Percentiles rank a stretch among this genome's conserved stretches.
phyloP scores from a whole-genome alignment of 2,113 vertebrate genomes.

The Neopipo cinnamomea region DNA sequence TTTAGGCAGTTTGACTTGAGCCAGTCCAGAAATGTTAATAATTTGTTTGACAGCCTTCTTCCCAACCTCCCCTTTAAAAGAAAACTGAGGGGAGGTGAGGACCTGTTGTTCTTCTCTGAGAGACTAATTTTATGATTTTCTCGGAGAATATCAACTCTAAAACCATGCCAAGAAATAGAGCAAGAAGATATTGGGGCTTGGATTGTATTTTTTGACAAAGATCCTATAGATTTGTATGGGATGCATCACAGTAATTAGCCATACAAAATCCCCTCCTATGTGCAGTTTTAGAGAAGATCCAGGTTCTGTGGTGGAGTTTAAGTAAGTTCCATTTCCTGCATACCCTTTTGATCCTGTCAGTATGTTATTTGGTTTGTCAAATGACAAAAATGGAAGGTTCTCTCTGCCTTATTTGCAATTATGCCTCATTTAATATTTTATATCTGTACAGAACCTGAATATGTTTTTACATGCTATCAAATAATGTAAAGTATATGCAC shows the following conservation, averaged over 20 bases:
- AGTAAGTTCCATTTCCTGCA: background rate
- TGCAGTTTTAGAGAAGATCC: background rate
- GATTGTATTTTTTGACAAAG: background rate
- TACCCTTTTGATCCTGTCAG: background rate
- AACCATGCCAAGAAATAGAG: background rate
- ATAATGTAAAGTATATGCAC: conserved; percentile 29
- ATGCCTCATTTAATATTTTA: background rate
- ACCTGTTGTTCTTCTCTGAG: background rate
- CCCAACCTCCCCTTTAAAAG: background rate
- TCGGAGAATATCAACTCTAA: background rate
- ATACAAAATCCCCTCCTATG: background rate
- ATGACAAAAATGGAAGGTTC: background rate
- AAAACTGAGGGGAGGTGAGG: background rate
- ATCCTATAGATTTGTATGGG: background rate
- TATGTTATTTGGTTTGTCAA: background rate
- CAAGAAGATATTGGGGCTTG: background rate
- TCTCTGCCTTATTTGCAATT: background rate
- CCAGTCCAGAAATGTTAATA: background rate
- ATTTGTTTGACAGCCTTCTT: background rate
- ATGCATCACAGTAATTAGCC: background rate
- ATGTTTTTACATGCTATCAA: conserved; percentile 10
- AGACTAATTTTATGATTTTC: background rate
- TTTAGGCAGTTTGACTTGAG: background rate
- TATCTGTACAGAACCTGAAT: background rate
- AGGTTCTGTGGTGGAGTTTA: background rate